A percentile compares a stretch with the other conserved stretches of the same genome.
phyloP scores from a whole-genome alignment of 2,888 invertebrate genomes.

The Harmothoe impar region DNA sequence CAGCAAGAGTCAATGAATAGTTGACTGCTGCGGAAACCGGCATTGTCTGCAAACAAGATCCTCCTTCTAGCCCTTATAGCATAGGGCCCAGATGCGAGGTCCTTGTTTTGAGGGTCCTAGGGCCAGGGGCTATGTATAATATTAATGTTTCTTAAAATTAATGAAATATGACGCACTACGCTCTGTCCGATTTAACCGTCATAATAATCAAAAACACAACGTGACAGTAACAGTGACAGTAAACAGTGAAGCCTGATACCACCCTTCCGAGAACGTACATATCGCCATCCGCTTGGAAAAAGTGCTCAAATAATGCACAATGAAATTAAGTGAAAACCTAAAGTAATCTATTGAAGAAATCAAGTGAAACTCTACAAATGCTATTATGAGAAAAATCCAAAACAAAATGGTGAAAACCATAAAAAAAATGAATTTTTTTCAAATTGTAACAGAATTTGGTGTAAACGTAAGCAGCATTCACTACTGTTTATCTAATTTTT shows the following conservation, averaged over 20 bases:
- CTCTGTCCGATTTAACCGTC: no score
- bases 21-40: no score
- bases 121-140: no score
- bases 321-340: not conserved
- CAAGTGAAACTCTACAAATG: not conserved
- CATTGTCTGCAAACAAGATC: no score
- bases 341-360: not conserved
- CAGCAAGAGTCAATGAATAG: no score
- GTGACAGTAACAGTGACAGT: not conserved
- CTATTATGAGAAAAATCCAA: not conserved
- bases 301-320: conserved; percentile 50
- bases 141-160: no score
- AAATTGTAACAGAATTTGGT: not conserved
- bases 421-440: not conserved
- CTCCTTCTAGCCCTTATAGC: no score
- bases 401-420: not conserved
- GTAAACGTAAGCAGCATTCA: not conserved
- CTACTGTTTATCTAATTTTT: not conserved
- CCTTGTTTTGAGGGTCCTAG: no score
- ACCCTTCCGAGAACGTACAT: not conserved
- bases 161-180: no score
- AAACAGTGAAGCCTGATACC: not conserved
- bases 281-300: not conserved
- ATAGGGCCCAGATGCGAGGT: no score
- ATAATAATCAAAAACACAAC: not conserved